Conservation (phyloP, 2,888 invertebrate genomes). For the Branchellion lobata region DNA sequence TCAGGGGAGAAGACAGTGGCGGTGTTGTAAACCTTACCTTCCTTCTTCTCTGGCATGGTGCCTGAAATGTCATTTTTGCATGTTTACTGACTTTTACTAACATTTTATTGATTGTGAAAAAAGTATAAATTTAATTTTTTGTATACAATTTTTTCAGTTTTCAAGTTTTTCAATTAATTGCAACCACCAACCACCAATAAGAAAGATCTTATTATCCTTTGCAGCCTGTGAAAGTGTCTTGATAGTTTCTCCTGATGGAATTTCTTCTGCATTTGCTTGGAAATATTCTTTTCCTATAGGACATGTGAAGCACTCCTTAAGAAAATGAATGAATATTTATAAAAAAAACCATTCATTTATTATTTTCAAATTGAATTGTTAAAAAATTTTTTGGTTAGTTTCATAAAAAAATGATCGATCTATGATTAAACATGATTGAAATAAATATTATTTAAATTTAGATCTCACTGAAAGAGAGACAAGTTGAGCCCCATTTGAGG, state of each 20-base stretch:
- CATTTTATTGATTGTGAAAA: neutral
- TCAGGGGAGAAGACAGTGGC: constrained; percentile 79
- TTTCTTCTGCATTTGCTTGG: constrained; percentile 78
- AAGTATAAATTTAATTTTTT: neutral
- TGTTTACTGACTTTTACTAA: neutral
- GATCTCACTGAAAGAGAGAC: constrained; percentile 68
- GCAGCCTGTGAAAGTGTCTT: constrained; percentile 74
- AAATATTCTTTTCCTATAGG: constrained; percentile 82
- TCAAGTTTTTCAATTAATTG: too few relatives aligned
- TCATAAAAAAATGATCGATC: too few relatives aligned
- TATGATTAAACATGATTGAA: too few relatives aligned
- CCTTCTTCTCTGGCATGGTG: constrained; percentile 78
- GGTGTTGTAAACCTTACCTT: constrained; percentile 74
- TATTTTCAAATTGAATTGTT: too few relatives aligned
- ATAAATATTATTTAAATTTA: too few relatives aligned
- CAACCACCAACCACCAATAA: constrained; percentile 73
- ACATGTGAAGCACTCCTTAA: constrained; percentile 84
- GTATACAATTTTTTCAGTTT: too few relatives aligned
- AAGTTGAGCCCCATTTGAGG: constrained; percentile 67
- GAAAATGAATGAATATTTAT: neutral
- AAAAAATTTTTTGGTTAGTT: too few relatives aligned
- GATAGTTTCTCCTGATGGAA: constrained; percentile 76
- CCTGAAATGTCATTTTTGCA: constrained; percentile 60
- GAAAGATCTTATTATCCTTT: constrained; percentile 73
- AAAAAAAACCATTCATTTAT: too few relatives aligned